Percentiles rank a stretch among this genome's conserved stretches.
Evolutionary conservation across 2,797 vertebrate species (phyloP).

Genomic region (Erpetoichthys calabaricus): DNA sequence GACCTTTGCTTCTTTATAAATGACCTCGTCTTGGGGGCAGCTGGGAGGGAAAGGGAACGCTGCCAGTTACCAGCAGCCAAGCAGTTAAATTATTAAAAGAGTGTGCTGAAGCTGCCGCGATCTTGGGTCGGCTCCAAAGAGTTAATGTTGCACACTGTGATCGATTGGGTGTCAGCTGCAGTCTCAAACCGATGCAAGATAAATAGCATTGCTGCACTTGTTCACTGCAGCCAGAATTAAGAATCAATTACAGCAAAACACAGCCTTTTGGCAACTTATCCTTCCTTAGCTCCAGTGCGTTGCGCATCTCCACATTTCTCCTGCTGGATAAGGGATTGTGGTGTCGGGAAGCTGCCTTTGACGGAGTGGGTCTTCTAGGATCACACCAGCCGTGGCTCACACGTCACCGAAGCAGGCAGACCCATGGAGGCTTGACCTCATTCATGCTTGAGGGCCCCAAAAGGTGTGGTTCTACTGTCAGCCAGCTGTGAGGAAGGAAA

Average conservation of each 20-base stretch:
- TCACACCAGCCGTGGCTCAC: too few species aligned
- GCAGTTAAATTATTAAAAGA: conserved; percentile 64
- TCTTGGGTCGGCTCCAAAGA: conserved; percentile 88
- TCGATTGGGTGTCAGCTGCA: conserved; percentile 86
- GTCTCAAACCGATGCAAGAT: conserved; percentile 86
- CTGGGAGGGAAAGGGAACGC: conserved; percentile 31
- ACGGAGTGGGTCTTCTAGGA: too few species aligned
- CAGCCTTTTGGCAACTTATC: conserved; percentile 60
- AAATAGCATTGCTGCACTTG: conserved; percentile 67
- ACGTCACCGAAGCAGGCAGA: too few species aligned
- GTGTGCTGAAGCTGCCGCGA: conserved; percentile 39
- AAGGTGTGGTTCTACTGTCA: too few species aligned
- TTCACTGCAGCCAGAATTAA: conserved; percentile 60
- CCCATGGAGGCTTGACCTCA: too few species aligned
- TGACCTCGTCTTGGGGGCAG: conserved; percentile 18
- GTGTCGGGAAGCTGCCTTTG: too few species aligned
- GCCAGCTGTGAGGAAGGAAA: too few species aligned
- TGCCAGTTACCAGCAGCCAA: conserved; percentile 69
- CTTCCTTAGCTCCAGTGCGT: neutral
- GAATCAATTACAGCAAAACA: conserved; percentile 58
- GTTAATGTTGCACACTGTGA: conserved; percentile 96
- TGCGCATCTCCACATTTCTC: neutral
- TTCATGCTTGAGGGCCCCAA: too few species aligned
- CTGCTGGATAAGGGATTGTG: neutral
- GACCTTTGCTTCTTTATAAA: neutral